Evolutionary conservation across 2,797 vertebrate genomes (phyloP).

Genomic region (Sparidentex hasta): DNA sequence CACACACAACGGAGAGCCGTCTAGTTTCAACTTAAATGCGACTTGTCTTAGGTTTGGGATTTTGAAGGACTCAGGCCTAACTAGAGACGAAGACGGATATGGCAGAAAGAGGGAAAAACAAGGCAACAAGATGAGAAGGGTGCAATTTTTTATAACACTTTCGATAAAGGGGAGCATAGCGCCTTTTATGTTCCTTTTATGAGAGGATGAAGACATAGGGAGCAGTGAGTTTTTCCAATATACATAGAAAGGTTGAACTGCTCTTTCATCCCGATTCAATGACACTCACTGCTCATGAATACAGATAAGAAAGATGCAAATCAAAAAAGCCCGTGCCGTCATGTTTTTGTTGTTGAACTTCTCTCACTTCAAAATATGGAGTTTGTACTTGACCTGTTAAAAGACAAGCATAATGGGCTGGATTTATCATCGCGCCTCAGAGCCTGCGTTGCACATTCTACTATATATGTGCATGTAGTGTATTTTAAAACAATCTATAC

Average conservation of each 20-base stretch:
- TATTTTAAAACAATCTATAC: slow-evolving; percentile 11
- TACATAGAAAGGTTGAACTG: slow-evolving; percentile 61
- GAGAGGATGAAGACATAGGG: slow-evolving; percentile 67
- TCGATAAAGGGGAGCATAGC: slow-evolving; percentile 60
- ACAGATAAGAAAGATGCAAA: slow-evolving; percentile 73
- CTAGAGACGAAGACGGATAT: slow-evolving; percentile 65
- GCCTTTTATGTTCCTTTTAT: slow-evolving; percentile 80
- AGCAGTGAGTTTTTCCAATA: slow-evolving; percentile 70
- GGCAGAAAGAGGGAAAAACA: slow-evolving; percentile 52
- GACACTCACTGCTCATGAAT: slow-evolving; percentile 72
- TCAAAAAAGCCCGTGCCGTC: slow-evolving; percentile 34
- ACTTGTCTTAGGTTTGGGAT: slow-evolving; percentile 81
- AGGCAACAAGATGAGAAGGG: slow-evolving; percentile 49
- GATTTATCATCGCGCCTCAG: slow-evolving; percentile 11
- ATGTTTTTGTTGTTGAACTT: slow-evolving; percentile 47
- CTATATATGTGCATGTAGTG: background rate
- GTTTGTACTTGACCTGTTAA: slow-evolving; percentile 9
- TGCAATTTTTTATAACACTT: slow-evolving; percentile 64
- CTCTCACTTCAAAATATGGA: slow-evolving; percentile 1
- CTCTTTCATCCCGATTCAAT: slow-evolving; percentile 76
- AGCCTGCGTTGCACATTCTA: background rate
- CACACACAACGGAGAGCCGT: slow-evolving; percentile 6
- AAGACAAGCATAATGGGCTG: slow-evolving; percentile 4
- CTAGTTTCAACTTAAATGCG: slow-evolving; percentile 69
- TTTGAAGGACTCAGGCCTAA: slow-evolving; percentile 85